phyloP scores from a whole-genome alignment of 2,113 vertebrate genomes.

The Scophthalmus maximus region DNA sequence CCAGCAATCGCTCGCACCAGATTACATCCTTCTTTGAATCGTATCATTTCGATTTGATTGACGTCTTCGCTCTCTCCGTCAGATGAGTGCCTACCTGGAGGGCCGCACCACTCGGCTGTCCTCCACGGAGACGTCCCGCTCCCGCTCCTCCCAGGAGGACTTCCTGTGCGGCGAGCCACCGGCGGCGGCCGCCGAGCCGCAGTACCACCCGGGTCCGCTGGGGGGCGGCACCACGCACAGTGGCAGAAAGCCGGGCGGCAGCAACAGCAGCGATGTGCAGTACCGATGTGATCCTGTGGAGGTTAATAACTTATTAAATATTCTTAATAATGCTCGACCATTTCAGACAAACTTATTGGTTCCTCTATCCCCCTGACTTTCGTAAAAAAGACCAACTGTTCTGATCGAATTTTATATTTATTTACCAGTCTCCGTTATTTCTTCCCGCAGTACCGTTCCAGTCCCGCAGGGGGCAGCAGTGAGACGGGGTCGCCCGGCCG shows the following conservation, averaged over 20 bases:
- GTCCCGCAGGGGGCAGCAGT: conserved; percentile 85
- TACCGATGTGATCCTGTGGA: conserved; percentile 77
- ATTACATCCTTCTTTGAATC: too few relatives aligned
- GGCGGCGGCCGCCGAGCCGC: conserved; percentile 58
- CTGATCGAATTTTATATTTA: too few relatives aligned
- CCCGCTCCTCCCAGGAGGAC: conserved; percentile 96
- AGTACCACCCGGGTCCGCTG: conserved; percentile 74
- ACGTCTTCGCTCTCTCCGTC: conserved; percentile 3
- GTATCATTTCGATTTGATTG: too few relatives aligned
- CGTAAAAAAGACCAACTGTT: too few relatives aligned
- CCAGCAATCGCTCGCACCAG: too few relatives aligned
- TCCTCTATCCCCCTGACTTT: too few relatives aligned
- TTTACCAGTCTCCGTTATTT: background rate
- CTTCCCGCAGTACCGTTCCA: conserved; percentile 85
- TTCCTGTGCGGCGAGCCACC: conserved; percentile 70
- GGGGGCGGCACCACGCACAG: conserved; percentile 69
- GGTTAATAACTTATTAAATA: too few relatives aligned
- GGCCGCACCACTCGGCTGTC: conserved; percentile 93
- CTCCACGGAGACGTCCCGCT: conserved; percentile 96
- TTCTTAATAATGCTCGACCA: too few relatives aligned
- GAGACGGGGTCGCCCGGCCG: conserved; percentile 91
- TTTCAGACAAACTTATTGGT: too few relatives aligned
- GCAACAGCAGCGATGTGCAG: conserved; percentile 76
- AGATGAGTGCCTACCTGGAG: conserved; percentile 96
- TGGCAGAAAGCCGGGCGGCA: conserved; percentile 71